Base-by-base conservation (phyloP, 2,797 vertebrate species). In the Acipenser transmontanus region DNA sequence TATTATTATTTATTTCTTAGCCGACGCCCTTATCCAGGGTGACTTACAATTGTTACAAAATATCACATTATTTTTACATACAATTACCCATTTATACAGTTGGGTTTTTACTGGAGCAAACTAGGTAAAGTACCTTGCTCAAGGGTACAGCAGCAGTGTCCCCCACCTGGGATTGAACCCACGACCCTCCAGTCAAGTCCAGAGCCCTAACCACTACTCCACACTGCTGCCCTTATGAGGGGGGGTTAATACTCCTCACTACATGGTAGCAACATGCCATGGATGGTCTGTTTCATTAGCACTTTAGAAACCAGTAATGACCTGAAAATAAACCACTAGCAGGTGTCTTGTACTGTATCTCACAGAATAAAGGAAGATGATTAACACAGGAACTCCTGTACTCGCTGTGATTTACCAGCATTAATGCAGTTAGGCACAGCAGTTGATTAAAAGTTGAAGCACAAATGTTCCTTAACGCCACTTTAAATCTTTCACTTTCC, bases 381-480 rank as follows among this genome's bases (percentile, higher is more conserved):
- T 91, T 84, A 83, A 79, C 78, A 73, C 82, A 68, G 74, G 81
- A 87, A 85, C 85, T 85, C 84, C 81, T 81, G 81, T 57, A 71
- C 82, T 83, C 80, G 77, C 80, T 69, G 74, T 82, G 82, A 83
- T 85, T 81, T 79, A 84, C 72, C 77, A 79, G 72, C 80, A 82
- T 84, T 88, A 82, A 85, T 85, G 78, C 81, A 71, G 77, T 82
- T 83, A 84, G 77, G 77, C 87, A 85, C 81, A 81, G 82, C 77
- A 72, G 80, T 86, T 90, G 89, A 91, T 91, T 90, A 88, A 88
- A 91, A 83, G 82, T 87, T 89, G 88, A 88, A 88, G 74, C 80
- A 87, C 82, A 84, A 90, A 81, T 82, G 84, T 86, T 77, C 77
- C 78, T 78, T 78, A 81, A 81, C 86, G 81, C 79, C 79, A 83